Evolutionary conservation across 2,113 vertebrate genomes (phyloP), one percentile per base, ranked within the genome.

Genomic region (Rhynchomys soricoides): DNA sequence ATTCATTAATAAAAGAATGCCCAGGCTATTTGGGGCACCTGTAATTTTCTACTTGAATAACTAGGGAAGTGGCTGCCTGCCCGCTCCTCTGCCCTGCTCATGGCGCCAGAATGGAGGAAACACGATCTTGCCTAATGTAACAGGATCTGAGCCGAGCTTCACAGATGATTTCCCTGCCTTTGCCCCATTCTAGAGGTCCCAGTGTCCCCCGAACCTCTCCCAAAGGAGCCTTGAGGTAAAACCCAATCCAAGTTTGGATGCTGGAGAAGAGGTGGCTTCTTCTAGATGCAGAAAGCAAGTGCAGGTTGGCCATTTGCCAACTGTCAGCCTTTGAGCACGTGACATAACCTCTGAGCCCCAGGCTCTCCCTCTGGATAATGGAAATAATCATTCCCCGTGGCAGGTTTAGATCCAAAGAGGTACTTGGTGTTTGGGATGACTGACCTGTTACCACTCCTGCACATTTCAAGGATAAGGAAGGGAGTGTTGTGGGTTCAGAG

Each of bases 41-140:
- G 97, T 97, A 98, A 98, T 98, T 98, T 98, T 98, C 98, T 98
- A 98, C 97, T 96, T 45, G 29, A 97, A 97, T 96, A 95, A 93
- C 97, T 97, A 97, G 97, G 91, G 37, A 98, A 97, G 97, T 95
- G 97, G 96, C 81, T 62, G 96, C 96, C 95, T 98, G 98, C 95
- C 96, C 96, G 64, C 50, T 43, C 87, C 94, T 96, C 89, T 68
- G 95, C 95, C 93, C 95, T 0, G 16, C 70, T 91, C 88, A 45
- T 5, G 0, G 88, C 15, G 13, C n/a, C 2, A 5, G 97, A 97
- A 96, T 31, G 2, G 86, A 90, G 57, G 98, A 70, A 97, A 97
- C 0, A 0, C 3, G 95, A 98, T 95, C 96, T 94, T 9, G 10
- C 40, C 45, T 5, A 89, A 81, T 0, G 29, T 26, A 96, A 79